Percentiles rank a stretch among this genome's conserved stretches.
Evolutionary conservation across 2,888 invertebrate genomes (phyloP).

Genomic region (Drosophila mimica): DNA sequence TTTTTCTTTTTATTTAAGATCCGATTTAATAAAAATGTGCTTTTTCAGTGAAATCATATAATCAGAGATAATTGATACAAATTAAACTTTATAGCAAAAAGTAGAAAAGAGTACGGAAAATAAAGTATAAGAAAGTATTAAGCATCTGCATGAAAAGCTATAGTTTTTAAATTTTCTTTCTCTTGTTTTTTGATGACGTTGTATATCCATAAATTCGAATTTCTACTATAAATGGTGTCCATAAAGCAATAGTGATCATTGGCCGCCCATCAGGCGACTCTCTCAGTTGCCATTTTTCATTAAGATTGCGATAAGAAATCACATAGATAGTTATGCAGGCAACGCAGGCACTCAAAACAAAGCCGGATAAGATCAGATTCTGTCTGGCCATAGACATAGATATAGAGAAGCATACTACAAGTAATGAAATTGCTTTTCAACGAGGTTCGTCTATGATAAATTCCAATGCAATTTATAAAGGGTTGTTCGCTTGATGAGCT

Average conservation of each 20-base stretch:
- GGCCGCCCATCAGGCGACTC: slow-evolving; percentile 18
- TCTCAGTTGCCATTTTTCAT: slow-evolving; percentile 52
- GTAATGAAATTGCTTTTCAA: slow-evolving; percentile 66
- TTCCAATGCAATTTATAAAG: slow-evolving; percentile 65
- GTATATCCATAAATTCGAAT: not conserved
- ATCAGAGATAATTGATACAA: not conserved
- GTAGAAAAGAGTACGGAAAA: not conserved
- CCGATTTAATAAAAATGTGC: not conserved
- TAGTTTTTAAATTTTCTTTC: not conserved
- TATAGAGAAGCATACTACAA: not conserved
- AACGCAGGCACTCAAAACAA: slow-evolving; percentile 64
- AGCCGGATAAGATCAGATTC: slow-evolving; percentile 62
- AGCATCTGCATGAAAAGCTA: not conserved
- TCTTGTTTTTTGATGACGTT: not conserved
- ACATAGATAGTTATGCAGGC: slow-evolving; percentile 12
- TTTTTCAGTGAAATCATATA: not conserved
- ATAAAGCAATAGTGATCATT: slow-evolving; percentile 42
- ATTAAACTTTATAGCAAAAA: not conserved
- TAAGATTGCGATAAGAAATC: slow-evolving; percentile 39
- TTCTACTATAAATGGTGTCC: slow-evolving; percentile 6
- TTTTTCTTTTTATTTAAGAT: not conserved
- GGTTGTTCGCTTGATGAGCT: slow-evolving; percentile 69
- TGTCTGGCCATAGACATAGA: slow-evolving; percentile 3
- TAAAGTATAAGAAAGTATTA: not conserved
- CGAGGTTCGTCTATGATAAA: slow-evolving; percentile 57